Evolutionary conservation across 2,888 invertebrate species (phyloP).

Genomic region (Azorinus chamasolen): DNA sequence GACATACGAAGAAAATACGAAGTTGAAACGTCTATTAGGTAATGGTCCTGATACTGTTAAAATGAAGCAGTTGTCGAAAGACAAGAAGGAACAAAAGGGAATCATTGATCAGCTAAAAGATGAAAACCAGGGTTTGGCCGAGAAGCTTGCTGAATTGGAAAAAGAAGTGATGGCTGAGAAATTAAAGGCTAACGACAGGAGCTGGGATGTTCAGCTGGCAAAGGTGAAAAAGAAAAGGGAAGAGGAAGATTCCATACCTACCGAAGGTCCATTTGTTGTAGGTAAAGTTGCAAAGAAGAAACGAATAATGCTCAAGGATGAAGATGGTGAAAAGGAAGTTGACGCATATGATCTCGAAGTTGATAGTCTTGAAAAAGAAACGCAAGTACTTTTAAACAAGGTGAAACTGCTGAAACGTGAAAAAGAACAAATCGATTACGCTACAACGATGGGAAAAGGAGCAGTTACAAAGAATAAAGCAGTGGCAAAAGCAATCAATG

Average conservation of each 20-base stretch:
- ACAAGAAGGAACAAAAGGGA: slow-evolving; percentile 43
- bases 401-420: slow-evolving; percentile 48
- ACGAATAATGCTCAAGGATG: slow-evolving; percentile 29
- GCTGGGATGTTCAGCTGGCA: slow-evolving; percentile 30
- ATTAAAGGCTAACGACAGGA: not conserved
- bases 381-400: slow-evolving; percentile 51
- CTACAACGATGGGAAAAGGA: slow-evolving; percentile 48
- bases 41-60: slow-evolving; percentile 54
- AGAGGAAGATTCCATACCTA: slow-evolving; percentile 47
- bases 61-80: slow-evolving; percentile 37
- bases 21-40: slow-evolving; percentile 44
- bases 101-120: slow-evolving; percentile 44
- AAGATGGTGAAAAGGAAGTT: slow-evolving; percentile 5
- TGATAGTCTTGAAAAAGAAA: slow-evolving; percentile 48
- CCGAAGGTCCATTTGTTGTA: slow-evolving; percentile 54
- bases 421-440: slow-evolving; percentile 51
- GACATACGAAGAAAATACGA: slow-evolving; percentile 51
- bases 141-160: slow-evolving; percentile 21
- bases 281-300: slow-evolving; percentile 40
- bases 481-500: slow-evolving; percentile 46
- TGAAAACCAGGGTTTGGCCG: slow-evolving; percentile 38
- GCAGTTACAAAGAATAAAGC: slow-evolving; percentile 37
- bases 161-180: slow-evolving; percentile 20
- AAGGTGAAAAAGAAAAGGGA: slow-evolving; percentile 32
- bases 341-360: slow-evolving; percentile 55